Evolutionary conservation across 2,113 vertebrate genomes (phyloP).

Genomic region (Nothoprocta perdicaria): DNA sequence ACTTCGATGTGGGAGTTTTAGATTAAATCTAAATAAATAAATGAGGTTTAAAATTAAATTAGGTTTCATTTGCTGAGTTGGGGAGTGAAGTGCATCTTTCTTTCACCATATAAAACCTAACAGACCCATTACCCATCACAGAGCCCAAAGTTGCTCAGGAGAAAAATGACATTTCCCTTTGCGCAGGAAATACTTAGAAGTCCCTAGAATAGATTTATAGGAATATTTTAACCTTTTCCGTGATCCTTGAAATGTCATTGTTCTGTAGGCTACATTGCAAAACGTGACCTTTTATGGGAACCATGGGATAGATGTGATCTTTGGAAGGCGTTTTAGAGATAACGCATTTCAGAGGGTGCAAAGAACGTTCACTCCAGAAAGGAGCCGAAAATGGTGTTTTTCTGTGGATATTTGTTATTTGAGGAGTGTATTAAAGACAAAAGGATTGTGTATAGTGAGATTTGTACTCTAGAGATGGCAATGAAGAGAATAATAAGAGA

Average conservation of each 20-base stretch:
- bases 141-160: constrained; percentile 54
- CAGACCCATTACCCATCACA: constrained; percentile 47
- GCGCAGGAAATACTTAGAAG: constrained; percentile 79
- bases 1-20: constrained; percentile 69
- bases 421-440: constrained; percentile 7
- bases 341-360: constrained; percentile 70
- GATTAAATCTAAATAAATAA: constrained; percentile 71
- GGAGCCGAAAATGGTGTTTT: constrained; percentile 45
- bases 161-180: constrained; percentile 79
- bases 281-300: constrained; percentile 82
- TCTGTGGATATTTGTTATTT: constrained; percentile 27
- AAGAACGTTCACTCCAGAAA: constrained; percentile 37
- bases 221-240: constrained; percentile 90
- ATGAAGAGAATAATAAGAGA: not conserved
- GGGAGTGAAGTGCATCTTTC: constrained; percentile 45
- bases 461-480: not conserved
- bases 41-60: constrained; percentile 68
- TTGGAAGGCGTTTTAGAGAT: constrained; percentile 76
- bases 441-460: not conserved
- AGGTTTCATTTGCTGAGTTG: constrained; percentile 42
- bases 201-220: constrained; percentile 84
- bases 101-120: constrained; percentile 24
- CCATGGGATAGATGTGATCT: constrained; percentile 67
- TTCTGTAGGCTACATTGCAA: constrained; percentile 81
- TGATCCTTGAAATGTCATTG: constrained; percentile 89